Evolutionary conservation across 2,113 vertebrate species (phyloP).

Genomic region (Reinhardtius hippoglossoides): DNA sequence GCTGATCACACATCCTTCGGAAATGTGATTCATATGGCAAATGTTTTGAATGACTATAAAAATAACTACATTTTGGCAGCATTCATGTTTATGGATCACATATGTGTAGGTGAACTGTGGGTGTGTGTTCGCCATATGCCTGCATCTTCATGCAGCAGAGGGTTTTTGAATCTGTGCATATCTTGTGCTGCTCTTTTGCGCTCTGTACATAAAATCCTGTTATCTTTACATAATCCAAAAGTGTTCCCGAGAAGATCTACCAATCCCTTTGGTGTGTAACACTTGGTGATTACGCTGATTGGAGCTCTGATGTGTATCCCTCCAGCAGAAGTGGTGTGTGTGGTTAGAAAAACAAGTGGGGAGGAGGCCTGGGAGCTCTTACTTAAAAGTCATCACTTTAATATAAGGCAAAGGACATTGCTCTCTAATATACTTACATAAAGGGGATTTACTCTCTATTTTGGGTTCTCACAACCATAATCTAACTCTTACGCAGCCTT

Average conservation of each 20-base stretch:
- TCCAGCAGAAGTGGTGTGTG: slow-evolving; percentile 5
- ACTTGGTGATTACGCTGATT: slow-evolving; percentile 4
- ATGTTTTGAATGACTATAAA: slow-evolving; percentile 20
- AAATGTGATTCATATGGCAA: slow-evolving; percentile 33
- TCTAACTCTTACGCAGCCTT: slow-evolving; percentile 36
- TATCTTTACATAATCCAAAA: slow-evolving; percentile 40
- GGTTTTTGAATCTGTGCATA: neutral
- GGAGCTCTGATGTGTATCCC: slow-evolving; percentile 8
- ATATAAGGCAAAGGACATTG: slow-evolving; percentile 38
- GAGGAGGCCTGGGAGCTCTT: neutral
- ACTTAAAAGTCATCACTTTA: slow-evolving; percentile 49
- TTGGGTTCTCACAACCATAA: slow-evolving; percentile 31
- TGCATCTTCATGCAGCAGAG: neutral
- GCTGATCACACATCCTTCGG: slow-evolving; percentile 15
- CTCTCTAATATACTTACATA: slow-evolving; percentile 59
- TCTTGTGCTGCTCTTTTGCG: slow-evolving; percentile 24
- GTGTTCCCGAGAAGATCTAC: slow-evolving; percentile 17
- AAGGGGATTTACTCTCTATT: slow-evolving; percentile 64
- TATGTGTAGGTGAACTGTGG: slow-evolving; percentile 21
- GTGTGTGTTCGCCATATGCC: slow-evolving; percentile 7
- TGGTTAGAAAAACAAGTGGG: slow-evolving; percentile 3
- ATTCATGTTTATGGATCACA: slow-evolving; percentile 1
- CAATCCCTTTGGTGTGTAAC: slow-evolving; percentile 37
- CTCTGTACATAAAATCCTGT: slow-evolving; percentile 8
- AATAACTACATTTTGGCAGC: slow-evolving; percentile 15